Conservation (phyloP, 1,140 invertebrate genomes). For the Eriocheir sinensis region DNA sequence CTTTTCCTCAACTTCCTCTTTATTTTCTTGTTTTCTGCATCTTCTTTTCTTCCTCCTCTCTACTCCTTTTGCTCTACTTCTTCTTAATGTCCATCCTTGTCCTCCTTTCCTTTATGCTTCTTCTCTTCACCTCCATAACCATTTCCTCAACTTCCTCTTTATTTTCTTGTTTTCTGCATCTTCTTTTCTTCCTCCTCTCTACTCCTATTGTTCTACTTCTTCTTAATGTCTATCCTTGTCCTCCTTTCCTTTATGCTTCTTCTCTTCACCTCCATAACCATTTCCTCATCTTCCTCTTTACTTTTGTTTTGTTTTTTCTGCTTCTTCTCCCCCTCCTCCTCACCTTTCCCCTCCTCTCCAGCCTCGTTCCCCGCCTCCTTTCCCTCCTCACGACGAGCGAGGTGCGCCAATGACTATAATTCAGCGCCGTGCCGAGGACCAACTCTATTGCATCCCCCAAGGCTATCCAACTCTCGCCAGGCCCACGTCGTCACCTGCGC, state of each 20-base stretch:
- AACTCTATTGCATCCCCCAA: not conserved
- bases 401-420: not conserved
- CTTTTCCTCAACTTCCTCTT: too few species aligned
- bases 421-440: not conserved
- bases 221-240: not conserved
- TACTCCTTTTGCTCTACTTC: too few species aligned
- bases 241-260: not conserved
- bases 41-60: too few species aligned
- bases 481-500: constrained; percentile 35
- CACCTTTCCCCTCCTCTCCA: too few species aligned
- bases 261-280: not conserved
- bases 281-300: not conserved
- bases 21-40: too few species aligned
- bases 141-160: too few species aligned
- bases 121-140: too few species aligned
- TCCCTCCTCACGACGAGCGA: not conserved
- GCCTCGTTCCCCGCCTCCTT: not conserved
- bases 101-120: too few species aligned
- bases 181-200: too few species aligned
- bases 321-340: not conserved
- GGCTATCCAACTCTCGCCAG: not conserved
- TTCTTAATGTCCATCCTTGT: too few species aligned
- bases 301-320: not conserved
- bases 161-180: too few species aligned
- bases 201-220: too few species aligned